phyloP scores from a whole-genome alignment of 2,797 vertebrate species.

The Streptopelia turtur region DNA sequence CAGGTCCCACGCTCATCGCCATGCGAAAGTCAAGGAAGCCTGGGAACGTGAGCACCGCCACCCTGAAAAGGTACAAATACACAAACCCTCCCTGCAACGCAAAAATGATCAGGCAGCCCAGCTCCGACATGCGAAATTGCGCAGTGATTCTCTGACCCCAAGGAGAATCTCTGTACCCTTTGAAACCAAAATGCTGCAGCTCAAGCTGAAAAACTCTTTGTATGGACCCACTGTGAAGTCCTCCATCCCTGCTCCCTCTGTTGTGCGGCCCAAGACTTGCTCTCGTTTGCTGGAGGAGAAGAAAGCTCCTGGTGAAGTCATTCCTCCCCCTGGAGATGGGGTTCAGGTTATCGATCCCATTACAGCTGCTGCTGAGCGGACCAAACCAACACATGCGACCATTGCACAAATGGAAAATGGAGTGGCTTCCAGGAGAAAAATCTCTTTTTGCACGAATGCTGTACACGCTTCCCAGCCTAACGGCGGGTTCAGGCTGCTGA shows the following conservation, averaged over 20 bases:
- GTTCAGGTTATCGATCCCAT: neutral
- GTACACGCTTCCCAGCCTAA: conserved; percentile 61
- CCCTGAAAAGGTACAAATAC: neutral
- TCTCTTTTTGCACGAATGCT: fast-evolving
- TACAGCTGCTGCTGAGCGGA: conserved; percentile 2
- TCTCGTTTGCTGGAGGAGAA: neutral
- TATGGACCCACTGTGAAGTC: conserved; percentile 53
- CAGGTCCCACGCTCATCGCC: neutral
- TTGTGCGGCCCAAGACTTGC: conserved; percentile 31
- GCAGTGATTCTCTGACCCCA: neutral
- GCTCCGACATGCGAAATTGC: neutral
- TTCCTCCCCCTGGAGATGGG: neutral
- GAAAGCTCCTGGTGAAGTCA: neutral
- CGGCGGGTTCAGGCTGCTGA: conserved; percentile 72
- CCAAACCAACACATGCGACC: neutral
- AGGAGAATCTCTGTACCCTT: conserved; percentile 52
- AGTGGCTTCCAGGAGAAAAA: neutral
- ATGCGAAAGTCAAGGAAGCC: conserved; percentile 57
- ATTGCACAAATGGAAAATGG: neutral
- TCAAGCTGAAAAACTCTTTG: conserved; percentile 62
- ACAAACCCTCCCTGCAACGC: neutral
- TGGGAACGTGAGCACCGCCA: conserved; percentile 41
- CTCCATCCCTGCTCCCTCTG: conserved; percentile 60
- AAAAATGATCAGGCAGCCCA: neutral
- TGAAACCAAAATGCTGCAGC: conserved; percentile 63